Base-by-base conservation (phyloP, 2,888 invertebrate genomes). In the Synanthedon formicaeformis region DNA sequence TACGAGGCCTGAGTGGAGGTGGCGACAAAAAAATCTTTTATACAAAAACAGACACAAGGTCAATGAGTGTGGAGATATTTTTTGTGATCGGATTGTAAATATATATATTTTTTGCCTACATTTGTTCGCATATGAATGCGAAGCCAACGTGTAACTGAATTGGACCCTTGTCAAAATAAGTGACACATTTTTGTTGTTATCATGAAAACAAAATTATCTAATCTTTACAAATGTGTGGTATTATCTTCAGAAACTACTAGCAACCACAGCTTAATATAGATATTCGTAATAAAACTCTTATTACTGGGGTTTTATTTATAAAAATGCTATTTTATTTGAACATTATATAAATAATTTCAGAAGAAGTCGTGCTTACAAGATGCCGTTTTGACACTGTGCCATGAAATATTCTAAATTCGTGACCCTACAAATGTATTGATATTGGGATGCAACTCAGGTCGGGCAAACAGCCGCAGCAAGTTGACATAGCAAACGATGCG, bases 401-500 rank as follows among this genome's bases (percentile, higher is more conserved):
- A 10, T 34, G 34, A 34, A 34, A 10, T 34, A 34, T 10, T 34
- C 34, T 34, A 34, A 34, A 34, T 34, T 34, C 34, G 10, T 34
- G 34, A 34, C 34, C 34, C 34, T 34, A 34, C 34, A 6, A 58
- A 63, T 34, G 34, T 34, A 34, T 34, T 64, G 61, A 64, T 58
- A 67, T 81, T 81, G 62, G 58, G 59, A 81, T 80, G 73, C 79
- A 66, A 53, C 67, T 73, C 80, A 73, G 69, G 76, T 71, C 63
- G 61, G 57, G 60, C 62, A 69, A 69, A 74, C 77, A 78, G 69
- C 51, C 69, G 68, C 60, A 55, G 55, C 61, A 58, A 64, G 75
- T 78, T 77, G 74, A 77, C 77, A 75, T 67, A 73, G 73, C 75
- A 73, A 78, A 75, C 77, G 71, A 78, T 74, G 73, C 78, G 71